Evolutionary conservation across 2,797 vertebrate genomes (phyloP), one percentile per base, ranked within the genome.

Genomic region (Jordanella pulchra): DNA sequence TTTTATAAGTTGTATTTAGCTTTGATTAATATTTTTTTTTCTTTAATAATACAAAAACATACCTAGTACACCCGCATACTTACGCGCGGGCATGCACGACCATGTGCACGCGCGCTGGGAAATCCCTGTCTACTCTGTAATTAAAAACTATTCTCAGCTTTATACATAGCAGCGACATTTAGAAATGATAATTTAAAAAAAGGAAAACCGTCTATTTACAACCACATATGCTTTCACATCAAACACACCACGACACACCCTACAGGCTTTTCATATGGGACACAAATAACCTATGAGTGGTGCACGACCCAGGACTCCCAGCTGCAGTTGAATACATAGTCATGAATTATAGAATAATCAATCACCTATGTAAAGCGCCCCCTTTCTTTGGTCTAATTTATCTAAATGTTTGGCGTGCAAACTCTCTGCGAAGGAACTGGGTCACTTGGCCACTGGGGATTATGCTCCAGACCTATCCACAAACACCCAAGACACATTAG

Each of bases 391-490:
- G 3, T 42, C n/a, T 27, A 70, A 73, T 80, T 44, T 78, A 84
- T 85, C 87, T 63, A 89, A 84, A 89, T 86, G 82, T 82, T 58
- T 56, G 72, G 83, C 80, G 82, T 78, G 79, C 78, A 89, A 82
- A 85, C 85, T 85, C 77, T 77, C 71, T 32, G 27, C 66, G 3
- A 47, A 55, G 80, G 86, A 93, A 92, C 65, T 93, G 89, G 93
- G 92, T 94, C 93, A 93, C 86, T 92, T 84, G 92, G 90, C 89
- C 91, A 92, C 88, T 50, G 84, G 90, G 92, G 90, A 91, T 92
- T 93, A 91, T 83, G 88, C 78, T 66, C 69, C 76, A 64, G 69
- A 51, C 77, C 55, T 77, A 68, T 72, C 61, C 77, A 67, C 84
- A 83, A 78, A 66, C 75, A 69, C 14, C 45, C 81, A 86, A 78